phyloP scores from a whole-genome alignment of 2,888 invertebrate genomes.

The Mesochorus sp. region DNA sequence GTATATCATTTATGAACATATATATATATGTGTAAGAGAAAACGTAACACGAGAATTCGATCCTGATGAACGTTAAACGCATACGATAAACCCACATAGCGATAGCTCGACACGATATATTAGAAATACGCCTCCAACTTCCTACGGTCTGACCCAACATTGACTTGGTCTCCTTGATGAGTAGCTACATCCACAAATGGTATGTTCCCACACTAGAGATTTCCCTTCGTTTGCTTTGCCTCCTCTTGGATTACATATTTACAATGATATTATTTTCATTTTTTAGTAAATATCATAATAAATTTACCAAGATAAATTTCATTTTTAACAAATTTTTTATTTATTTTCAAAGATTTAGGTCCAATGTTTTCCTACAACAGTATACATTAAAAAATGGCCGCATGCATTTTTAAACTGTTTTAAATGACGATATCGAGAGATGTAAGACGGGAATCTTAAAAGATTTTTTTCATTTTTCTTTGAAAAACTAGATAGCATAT shows the following conservation, averaged over 20 bases:
- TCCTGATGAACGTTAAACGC: conserved; percentile 21
- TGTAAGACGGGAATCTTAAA: too few species aligned
- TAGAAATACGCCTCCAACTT: background rate
- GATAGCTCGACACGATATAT: background rate
- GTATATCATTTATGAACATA: background rate
- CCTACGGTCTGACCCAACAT: conserved; percentile 3
- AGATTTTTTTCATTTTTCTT: too few species aligned
- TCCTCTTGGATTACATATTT: background rate
- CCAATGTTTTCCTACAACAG: too few species aligned
- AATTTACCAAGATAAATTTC: background rate
- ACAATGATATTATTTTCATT: too few species aligned
- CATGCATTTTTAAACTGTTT: too few species aligned
- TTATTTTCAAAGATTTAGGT: too few species aligned
- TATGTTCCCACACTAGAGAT: background rate
- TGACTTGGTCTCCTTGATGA: conserved; percentile 15
- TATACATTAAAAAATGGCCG: too few species aligned
- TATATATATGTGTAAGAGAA: background rate
- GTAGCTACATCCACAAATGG: background rate
- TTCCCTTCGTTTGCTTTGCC: background rate
- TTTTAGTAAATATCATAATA: too few species aligned
- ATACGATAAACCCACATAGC: conserved; percentile 4
- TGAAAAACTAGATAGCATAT: too few species aligned
- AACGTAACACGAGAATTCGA: background rate
- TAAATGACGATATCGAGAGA: too few species aligned
- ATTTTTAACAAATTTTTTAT: too few species aligned